These are phyloP conservation scores for Melanostigma gelatinosum DNA, from an alignment of 2,113 vertebrate genomes.

Conservation along the genomic window DNA sequence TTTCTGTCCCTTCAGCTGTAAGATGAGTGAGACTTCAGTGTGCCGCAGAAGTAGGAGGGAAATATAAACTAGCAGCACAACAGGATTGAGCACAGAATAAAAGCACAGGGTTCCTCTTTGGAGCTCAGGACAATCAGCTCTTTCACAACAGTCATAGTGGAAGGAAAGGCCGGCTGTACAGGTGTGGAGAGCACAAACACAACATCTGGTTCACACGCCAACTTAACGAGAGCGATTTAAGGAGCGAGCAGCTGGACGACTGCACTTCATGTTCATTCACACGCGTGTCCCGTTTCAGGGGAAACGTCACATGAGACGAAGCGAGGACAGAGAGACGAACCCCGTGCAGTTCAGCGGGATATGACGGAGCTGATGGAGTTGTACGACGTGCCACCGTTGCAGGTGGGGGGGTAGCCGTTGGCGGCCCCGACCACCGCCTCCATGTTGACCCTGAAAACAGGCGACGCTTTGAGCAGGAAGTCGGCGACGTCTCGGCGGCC, in stretches of 20 bases:
- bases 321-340: background rate
- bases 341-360: constrained; percentile 86
- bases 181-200: constrained; percentile 48
- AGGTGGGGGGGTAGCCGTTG: constrained; percentile 88
- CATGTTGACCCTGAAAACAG: constrained; percentile 91
- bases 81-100: constrained; percentile 37
- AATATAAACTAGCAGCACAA: constrained; percentile 57
- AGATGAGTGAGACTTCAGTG: background rate
- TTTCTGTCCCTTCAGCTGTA: background rate
- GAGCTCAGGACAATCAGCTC: constrained; percentile 49
- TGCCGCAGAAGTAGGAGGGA: constrained; percentile 16
- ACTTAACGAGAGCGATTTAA: constrained; percentile 10
- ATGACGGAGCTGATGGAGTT: constrained; percentile 98
- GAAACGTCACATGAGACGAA: constrained; percentile 6
- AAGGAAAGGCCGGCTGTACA: constrained; percentile 39
- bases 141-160: constrained; percentile 60
- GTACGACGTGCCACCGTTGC: constrained; percentile 95
- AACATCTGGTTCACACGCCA: constrained; percentile 31
- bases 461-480: constrained; percentile 92
- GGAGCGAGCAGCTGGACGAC: constrained; percentile 56
- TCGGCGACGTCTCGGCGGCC: constrained; percentile 95
- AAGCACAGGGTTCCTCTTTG: constrained; percentile 62
- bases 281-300: background rate
- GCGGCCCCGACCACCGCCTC: constrained; percentile 84
- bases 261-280: constrained; percentile 59